Percentiles rank a stretch among this genome's conserved stretches.
phyloP scores from a whole-genome alignment of 2,888 invertebrate species.

The Auanema freiburgensis region DNA sequence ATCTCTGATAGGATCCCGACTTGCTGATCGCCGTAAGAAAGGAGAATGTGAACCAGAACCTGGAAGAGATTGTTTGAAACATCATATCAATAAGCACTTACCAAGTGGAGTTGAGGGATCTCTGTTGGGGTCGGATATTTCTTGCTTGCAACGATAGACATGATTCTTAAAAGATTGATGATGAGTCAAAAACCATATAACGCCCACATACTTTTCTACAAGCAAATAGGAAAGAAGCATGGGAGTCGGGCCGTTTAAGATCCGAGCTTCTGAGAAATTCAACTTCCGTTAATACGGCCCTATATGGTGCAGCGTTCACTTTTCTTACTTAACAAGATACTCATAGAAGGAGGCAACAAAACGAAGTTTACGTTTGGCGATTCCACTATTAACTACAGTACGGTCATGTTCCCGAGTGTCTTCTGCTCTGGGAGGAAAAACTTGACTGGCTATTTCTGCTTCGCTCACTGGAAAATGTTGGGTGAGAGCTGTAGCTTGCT shows the following conservation, averaged over 20 bases:
- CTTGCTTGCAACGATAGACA: constrained; percentile 4
- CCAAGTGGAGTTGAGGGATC: neutral
- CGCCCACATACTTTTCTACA: constrained; percentile 10
- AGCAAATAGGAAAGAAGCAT: constrained; percentile 10
- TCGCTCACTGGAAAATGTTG: no score
- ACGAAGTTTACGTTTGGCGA: constrained; percentile 5
- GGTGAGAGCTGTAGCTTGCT: no score
- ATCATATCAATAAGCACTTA: neutral
- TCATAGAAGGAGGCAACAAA: neutral
- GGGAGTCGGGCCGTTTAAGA: constrained; percentile 4
- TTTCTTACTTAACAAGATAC: neutral
- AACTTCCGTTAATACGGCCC: constrained; percentile 1
- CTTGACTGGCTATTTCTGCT: no score
- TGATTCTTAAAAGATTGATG: constrained; percentile 6
- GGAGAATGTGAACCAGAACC: constrained; percentile 11
- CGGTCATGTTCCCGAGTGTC: constrained; percentile 3
- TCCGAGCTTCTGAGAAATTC: neutral
- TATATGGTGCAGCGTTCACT: no score
- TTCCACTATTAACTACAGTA: constrained; percentile 11
- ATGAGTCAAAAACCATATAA: neutral
- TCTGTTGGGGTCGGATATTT: neutral
- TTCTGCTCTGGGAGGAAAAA: no score
- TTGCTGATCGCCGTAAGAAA: constrained; percentile 15
- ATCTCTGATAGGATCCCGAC: constrained; percentile 15
- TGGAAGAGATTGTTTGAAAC: neutral